phyloP scores from a whole-genome alignment of 2,797 vertebrate genomes.

The Sardinella longiceps region DNA sequence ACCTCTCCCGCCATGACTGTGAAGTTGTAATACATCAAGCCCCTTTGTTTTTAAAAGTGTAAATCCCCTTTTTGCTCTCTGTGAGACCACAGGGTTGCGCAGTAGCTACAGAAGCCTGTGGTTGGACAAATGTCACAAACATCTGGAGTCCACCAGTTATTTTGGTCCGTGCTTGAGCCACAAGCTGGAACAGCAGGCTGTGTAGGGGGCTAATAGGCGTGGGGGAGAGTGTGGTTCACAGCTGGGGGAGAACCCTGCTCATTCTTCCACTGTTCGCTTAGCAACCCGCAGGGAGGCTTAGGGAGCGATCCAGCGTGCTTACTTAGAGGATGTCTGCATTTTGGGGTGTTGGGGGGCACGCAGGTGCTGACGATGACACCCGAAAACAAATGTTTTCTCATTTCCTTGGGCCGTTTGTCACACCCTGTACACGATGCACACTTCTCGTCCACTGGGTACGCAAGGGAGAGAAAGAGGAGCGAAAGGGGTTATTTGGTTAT shows the following conservation, averaged over 20 bases:
- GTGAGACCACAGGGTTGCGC: slow-evolving; percentile 15
- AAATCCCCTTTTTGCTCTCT: slow-evolving; percentile 5
- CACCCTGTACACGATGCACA: not conserved
- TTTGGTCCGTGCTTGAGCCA: slow-evolving; percentile 38
- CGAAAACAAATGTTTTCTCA: slow-evolving; percentile 25
- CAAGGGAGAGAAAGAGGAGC: not conserved
- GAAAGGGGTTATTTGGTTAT: not conserved
- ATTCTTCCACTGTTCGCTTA: slow-evolving; percentile 20
- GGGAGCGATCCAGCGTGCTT: not conserved
- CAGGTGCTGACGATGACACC: slow-evolving; percentile 19
- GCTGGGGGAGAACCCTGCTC: slow-evolving; percentile 5
- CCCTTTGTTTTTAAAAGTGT: slow-evolving; percentile 14
- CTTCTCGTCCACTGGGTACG: slow-evolving; percentile 1
- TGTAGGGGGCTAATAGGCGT: slow-evolving; percentile 30
- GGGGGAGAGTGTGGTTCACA: slow-evolving; percentile 24
- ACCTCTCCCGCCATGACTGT: not conserved
- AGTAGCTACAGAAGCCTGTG: slow-evolving; percentile 42
- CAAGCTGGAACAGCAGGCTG: slow-evolving; percentile 28
- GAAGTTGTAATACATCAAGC: not conserved
- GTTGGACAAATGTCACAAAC: slow-evolving; percentile 41
- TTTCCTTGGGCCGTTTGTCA: slow-evolving; percentile 22
- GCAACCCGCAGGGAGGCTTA: slow-evolving; percentile 3
- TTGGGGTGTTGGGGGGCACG: slow-evolving; percentile 1
- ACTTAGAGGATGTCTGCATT: slow-evolving; percentile 22
- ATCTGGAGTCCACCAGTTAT: slow-evolving; percentile 39